Conservation (phyloP, 2,888 invertebrate species). For the Bedellia somnulentella region DNA sequence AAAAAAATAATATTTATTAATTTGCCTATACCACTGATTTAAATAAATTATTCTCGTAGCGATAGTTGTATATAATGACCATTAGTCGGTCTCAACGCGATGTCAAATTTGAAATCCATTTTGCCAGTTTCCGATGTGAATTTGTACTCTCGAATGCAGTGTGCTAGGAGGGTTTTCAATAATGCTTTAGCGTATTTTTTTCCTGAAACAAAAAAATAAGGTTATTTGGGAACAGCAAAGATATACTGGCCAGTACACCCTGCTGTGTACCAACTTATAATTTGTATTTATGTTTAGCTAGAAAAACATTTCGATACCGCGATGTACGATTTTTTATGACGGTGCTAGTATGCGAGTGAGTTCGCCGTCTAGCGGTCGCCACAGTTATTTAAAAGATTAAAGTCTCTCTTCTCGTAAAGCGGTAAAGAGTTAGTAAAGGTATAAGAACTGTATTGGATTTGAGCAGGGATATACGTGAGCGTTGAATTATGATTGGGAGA, state of each 20-base stretch:
- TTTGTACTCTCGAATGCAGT: slow-evolving; percentile 22
- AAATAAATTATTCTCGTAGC: too few relatives aligned
- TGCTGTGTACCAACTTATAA: too few relatives aligned
- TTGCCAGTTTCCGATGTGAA: slow-evolving; percentile 21
- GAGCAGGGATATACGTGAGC: neutral
- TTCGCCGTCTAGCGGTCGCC: too few relatives aligned
- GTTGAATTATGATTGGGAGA: neutral
- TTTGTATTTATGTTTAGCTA: too few relatives aligned
- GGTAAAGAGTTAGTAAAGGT: neutral
- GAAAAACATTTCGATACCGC: too few relatives aligned
- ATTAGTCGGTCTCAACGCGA: slow-evolving; percentile 19
- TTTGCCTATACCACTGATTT: too few relatives aligned
- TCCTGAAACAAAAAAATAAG: slow-evolving; percentile 18
- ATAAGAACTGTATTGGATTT: neutral
- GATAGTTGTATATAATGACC: slow-evolving; percentile 27
- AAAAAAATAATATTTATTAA: too few relatives aligned
- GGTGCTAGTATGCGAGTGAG: too few relatives aligned
- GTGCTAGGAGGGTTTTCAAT: slow-evolving; percentile 26
- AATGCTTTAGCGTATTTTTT: slow-evolving; percentile 30
- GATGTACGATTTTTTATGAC: too few relatives aligned
- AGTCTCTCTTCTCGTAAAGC: neutral
- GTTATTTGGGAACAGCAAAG: too few relatives aligned
- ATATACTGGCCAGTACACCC: too few relatives aligned
- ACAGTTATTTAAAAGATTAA: neutral
- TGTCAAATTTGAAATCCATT: slow-evolving; percentile 22